A percentile compares a stretch with the other conserved stretches of the same genome.
Conservation (phyloP, 2,888 invertebrate species). For the Meganola albula region DNA sequence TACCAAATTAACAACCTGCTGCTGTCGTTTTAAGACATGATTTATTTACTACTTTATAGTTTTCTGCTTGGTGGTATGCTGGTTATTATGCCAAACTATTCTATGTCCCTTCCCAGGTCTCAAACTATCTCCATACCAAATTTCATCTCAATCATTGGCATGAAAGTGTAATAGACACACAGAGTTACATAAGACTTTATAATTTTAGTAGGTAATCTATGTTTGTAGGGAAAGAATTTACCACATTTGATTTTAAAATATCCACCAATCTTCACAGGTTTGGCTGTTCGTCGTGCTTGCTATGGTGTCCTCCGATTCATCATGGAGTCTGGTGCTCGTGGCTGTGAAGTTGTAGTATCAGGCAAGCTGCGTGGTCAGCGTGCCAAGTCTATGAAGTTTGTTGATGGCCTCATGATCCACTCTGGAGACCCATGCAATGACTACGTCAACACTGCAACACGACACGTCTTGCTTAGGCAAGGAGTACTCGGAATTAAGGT, state of each 20-base stretch:
- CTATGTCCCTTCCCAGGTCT: too few species aligned
- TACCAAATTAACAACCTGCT: too few species aligned
- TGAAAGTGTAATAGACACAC: too few species aligned
- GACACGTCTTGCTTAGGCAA: constrained; percentile 98
- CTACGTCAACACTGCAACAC: constrained; percentile 98
- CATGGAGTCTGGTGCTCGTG: constrained; percentile 98
- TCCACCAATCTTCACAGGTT: constrained; percentile 46
- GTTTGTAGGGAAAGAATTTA: constrained; percentile 11
- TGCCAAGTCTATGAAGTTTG: constrained; percentile 99
- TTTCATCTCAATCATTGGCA: too few species aligned
- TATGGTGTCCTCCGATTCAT: constrained; percentile 99
- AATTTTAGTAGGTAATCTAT: too few species aligned
- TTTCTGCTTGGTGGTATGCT: too few species aligned
- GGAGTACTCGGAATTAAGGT: constrained; percentile 88
- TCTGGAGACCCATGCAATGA: constrained; percentile 99
- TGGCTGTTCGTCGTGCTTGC: constrained; percentile 92
- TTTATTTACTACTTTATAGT: too few species aligned
- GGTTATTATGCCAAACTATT: too few species aligned
- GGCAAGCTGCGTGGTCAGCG: constrained; percentile 99
- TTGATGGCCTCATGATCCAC: constrained; percentile 99
- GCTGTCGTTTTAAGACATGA: too few species aligned
- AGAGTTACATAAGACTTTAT: too few species aligned
- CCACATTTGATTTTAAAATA: neutral
- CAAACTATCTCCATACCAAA: too few species aligned
- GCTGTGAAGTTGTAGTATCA: constrained; percentile 99